Conservation (phyloP, 2,113 vertebrate species). For the Thalassarche chlororhynchos region DNA sequence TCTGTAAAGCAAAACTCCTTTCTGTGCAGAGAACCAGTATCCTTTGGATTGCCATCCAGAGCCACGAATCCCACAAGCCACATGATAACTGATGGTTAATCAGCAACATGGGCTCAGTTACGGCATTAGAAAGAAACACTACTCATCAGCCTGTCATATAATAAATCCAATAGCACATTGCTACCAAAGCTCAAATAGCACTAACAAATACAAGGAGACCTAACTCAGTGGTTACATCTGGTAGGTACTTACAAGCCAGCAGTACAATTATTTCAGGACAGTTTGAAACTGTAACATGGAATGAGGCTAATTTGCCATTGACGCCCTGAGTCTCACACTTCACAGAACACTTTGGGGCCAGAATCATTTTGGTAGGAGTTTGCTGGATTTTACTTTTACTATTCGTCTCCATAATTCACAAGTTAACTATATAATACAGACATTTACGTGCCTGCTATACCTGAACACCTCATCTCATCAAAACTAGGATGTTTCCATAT, state of each 20-base stretch:
- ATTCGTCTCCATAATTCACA: neutral
- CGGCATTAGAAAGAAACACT: neutral
- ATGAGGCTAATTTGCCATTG: neutral
- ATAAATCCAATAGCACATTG: rapidly evolving
- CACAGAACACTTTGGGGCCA: neutral
- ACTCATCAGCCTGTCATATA: neutral
- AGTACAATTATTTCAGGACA: neutral
- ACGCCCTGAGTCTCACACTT: neutral
- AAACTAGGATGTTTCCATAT: neutral
- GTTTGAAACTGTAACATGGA: neutral
- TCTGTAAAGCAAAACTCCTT: neutral
- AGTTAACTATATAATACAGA: rapidly evolving
- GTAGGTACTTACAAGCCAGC: neutral
- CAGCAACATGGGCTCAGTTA: rapidly evolving
- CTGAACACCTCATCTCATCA: neutral
- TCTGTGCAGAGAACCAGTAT: neutral
- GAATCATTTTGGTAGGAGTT: neutral
- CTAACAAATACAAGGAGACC: neutral
- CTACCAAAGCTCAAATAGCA: neutral
- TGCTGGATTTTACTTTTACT: neutral
- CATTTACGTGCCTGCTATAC: neutral
- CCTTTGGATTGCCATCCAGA: neutral
- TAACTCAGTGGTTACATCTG: neutral
- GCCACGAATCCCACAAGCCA: neutral
- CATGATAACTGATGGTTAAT: rapidly evolving